Base-by-base conservation (phyloP, 2,113 vertebrate species). In the Sialia sialis region DNA sequence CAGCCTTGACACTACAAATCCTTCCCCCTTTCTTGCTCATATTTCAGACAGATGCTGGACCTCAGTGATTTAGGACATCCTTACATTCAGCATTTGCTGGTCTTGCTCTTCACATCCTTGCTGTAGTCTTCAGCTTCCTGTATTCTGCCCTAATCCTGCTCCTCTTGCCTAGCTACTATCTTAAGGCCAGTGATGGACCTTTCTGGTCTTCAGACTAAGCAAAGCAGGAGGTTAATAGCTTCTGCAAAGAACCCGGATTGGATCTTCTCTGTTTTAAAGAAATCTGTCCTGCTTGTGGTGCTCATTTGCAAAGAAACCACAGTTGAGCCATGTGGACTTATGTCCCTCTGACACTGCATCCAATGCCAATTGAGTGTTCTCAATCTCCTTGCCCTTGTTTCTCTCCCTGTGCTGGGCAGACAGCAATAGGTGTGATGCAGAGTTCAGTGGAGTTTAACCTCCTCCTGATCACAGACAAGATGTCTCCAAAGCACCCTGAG, bases 391-490 rank as follows among this genome's bases (percentile, higher is more conserved):
- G 52, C 77, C 38, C 51, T 7, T 92, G 11, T 93, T 63, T 93
- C 54, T 91, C n/a, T 64, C 43, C 70, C 12, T 91, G 26, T 76
- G 72, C 82, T 95, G 23, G 26, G 62, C 97, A 99, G 99, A 98
- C 98, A 36, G 97, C 97, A 16, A 66, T 98, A 86, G 99, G 99
- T 64, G 96, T 99, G 84, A 99, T 99, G 95, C 97, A 98, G 66
- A 98, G 98, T 10, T 88, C 96, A 1, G 94, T 99, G 82, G 96
- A 97, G 84, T 84, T 98, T 41, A 98, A 99, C 88, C 98, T 99
- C 20, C 97, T 99, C 77, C 97, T 99, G 72, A 97, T 99, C 36
- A 98, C 97, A 86, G 98, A 98, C 96, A 99, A 98, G 72, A 97
- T 96, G 48, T 98, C 97, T 46, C 87, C 97, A 34, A 96, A 98